Percentiles rank a stretch among this genome's conserved stretches.
Conservation (phyloP, 2,797 vertebrate genomes). For the Podarcis lilfordi region DNA sequence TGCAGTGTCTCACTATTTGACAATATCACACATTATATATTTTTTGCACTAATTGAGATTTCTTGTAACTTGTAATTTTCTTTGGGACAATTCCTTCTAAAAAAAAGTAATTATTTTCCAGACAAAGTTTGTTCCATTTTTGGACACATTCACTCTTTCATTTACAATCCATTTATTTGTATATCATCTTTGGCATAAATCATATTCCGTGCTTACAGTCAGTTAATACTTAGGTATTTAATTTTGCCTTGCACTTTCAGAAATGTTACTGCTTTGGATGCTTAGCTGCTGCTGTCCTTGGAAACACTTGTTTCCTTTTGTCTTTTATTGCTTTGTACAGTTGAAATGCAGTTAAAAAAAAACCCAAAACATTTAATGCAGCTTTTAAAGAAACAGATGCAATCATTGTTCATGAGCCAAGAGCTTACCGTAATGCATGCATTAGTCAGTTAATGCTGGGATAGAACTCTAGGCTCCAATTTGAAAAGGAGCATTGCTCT, state of each 20-base stretch:
- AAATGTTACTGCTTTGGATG: conserved; percentile 19
- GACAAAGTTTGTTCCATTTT: neutral
- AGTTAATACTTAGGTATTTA: conserved; percentile 13
- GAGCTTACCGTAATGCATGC: conserved; percentile 32
- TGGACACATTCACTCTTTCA: neutral
- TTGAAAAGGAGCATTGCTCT: conserved; percentile 24
- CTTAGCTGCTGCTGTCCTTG: conserved; percentile 4
- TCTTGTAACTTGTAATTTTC: neutral
- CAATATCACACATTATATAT: neutral
- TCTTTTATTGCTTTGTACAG: conserved; percentile 28
- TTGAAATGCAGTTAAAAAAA: conserved; percentile 22
- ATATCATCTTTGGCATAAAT: neutral
- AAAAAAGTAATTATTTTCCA: neutral
- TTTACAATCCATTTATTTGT: neutral
- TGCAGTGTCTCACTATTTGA: neutral
- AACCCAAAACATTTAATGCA: neutral
- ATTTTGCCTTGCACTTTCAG: conserved; percentile 49
- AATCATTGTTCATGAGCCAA: neutral
- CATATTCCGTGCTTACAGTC: neutral
- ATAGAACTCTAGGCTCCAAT: conserved; percentile 32
- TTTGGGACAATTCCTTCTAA: neutral
- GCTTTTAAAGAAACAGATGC: conserved; percentile 19
- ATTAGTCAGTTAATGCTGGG: neutral
- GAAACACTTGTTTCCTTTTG: conserved; percentile 15
- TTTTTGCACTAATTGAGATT: neutral